phyloP scores from a whole-genome alignment of 2,797 vertebrate genomes.

The Syndactyla subalaris region DNA sequence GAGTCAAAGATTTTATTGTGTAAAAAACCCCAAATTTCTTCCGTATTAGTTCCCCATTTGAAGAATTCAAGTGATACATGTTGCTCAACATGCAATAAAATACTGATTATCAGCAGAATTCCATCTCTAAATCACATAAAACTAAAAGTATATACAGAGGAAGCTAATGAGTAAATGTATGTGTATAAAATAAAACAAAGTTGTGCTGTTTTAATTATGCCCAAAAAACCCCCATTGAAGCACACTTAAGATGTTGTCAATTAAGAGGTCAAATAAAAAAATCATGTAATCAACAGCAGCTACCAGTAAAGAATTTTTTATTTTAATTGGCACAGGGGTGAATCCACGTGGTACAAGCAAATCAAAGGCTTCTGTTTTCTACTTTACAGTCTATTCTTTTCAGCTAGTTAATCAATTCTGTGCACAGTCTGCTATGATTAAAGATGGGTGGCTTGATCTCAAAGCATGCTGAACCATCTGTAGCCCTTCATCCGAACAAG shows the following conservation, averaged over 20 bases:
- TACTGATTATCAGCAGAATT: background rate
- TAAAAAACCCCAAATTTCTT: rapidly evolving
- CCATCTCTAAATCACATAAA: background rate
- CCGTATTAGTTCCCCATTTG: background rate
- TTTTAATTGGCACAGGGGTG: background rate
- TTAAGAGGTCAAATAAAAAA: background rate
- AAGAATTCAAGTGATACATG: background rate
- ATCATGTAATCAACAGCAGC: background rate
- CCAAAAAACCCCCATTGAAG: background rate
- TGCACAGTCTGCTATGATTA: background rate
- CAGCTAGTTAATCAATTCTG: conserved; percentile 22
- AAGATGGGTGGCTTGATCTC: conserved; percentile 13
- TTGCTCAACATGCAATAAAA: background rate
- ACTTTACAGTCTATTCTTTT: background rate
- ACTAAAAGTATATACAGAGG: background rate
- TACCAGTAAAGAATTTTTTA: background rate
- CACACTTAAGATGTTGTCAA: background rate
- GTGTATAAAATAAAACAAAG: background rate
- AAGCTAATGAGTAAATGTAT: background rate
- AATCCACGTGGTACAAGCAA: background rate
- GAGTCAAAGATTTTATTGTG: background rate
- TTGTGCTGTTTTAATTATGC: background rate
- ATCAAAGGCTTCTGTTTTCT: background rate
- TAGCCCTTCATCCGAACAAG: background rate
- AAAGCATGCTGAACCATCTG: background rate